Base-by-base conservation (phyloP, 2,797 vertebrate genomes). In the Periparus ater region DNA sequence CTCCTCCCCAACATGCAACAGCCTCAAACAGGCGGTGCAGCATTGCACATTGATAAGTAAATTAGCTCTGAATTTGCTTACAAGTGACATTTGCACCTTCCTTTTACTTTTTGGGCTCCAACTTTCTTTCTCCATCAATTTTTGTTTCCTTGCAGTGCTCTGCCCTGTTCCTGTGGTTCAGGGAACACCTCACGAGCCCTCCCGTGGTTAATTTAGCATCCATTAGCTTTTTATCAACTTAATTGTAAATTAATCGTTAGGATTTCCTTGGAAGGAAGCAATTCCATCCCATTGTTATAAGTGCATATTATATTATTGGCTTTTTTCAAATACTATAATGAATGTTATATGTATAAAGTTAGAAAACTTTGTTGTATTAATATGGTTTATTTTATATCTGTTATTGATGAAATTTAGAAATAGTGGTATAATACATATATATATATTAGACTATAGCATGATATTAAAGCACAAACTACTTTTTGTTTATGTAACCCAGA, bases 191-290 rank as follows among this genome's bases (percentile, higher is more conserved):
- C 63, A 48, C 25, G 17, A 91, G 9, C 19, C 47, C 42, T 84
- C 34, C 53, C 32, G 48, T 40, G 71, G 81, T 58, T 92, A 62
- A 71, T 94, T 87, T 42, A 67, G 55, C 34, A 62, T 51, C 80
- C 81, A 85, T 82, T 85, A 74, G 42, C 66, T 80, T 88, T 89
- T 82, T 47, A 84, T 82, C 91, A 90, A n/a, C 44, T 72, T 82
- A 48, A 60, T 85, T 63, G 88, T 75, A 74, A 83, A 85, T 85
- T 55, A 88, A 48, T 83, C 77, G n/a, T 32, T 61, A 23, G 26
- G 47, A 34, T 53, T 80, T 44, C 20, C 29, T 92, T 32, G 44
- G 50, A 45, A 82, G 57, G 75, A 58, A 62, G 72, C 32, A 83
- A 80, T 85, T 29, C 26, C 57, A 18, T 40, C 38, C 38, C 38